phyloP scores from a whole-genome alignment of 1,140 invertebrate genomes.

The Manduca sexta region DNA sequence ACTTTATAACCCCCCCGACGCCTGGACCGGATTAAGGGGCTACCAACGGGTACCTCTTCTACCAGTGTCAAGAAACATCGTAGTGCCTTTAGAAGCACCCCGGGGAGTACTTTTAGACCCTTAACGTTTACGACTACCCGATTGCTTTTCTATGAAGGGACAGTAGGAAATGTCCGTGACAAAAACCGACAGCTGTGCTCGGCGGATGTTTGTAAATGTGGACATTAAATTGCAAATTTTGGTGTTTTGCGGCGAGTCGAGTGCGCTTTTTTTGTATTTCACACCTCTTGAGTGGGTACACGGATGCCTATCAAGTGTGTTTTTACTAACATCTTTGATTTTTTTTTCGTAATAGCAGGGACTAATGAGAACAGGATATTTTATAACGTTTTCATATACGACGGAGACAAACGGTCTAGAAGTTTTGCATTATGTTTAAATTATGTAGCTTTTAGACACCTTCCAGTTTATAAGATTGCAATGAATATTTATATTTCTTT shows the following conservation, averaged over 20 bases:
- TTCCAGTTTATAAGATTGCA: no score
- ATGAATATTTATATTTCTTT: no score
- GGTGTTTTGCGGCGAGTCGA: constrained; percentile 17
- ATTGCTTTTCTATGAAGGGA: constrained; percentile 74
- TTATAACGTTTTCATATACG: no score
- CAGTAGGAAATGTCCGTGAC: constrained; percentile 45
- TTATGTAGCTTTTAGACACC: no score
- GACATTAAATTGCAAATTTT: constrained; percentile 29
- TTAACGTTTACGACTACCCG: constrained; percentile 72
- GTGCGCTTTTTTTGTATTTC: constrained; percentile 17
- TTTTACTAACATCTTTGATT: no score
- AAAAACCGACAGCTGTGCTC: constrained; percentile 56
- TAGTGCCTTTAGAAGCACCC: constrained; percentile 57
- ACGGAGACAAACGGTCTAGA: no score
- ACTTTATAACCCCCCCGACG: constrained; percentile 61
- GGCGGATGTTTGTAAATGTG: constrained; percentile 45
- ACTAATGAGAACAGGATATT: no score
- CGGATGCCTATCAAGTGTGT: no score
- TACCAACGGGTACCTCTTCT: constrained; percentile 58
- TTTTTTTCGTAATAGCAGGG: no score
- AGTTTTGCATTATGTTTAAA: no score
- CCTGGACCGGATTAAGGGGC: constrained; percentile 51
- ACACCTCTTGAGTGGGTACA: constrained; percentile 19
- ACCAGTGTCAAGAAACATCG: constrained; percentile 60
- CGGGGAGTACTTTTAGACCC: constrained; percentile 60